These are phyloP conservation scores for Maniola hyperantus DNA, from an alignment of 2,888 invertebrate species.

Conservation along the genomic window DNA sequence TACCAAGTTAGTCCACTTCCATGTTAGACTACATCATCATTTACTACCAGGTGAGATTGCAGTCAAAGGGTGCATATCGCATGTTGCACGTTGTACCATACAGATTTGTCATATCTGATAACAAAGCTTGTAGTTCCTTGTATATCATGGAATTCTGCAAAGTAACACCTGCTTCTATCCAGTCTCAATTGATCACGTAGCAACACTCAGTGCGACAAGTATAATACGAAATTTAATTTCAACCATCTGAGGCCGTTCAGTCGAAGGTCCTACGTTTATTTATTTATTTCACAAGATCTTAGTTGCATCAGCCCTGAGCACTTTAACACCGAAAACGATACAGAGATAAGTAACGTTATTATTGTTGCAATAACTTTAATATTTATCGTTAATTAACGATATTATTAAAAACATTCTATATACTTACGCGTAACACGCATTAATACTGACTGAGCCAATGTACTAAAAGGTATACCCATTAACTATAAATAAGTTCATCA, in stretches of 20 bases:
- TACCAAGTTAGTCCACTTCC: no score
- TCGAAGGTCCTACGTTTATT: conserved; percentile 43
- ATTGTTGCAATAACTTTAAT: conserved; percentile 18
- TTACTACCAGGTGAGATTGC: no score
- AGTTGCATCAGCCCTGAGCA: conserved; percentile 43
- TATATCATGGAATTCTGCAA: no score
- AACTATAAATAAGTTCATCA: conserved; percentile 5
- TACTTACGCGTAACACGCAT: not conserved
- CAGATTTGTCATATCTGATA: no score
- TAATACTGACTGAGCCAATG: not conserved
- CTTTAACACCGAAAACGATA: conserved; percentile 37
- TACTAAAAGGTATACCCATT: not conserved
- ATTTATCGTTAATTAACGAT: conserved; percentile 15
- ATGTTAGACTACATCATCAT: no score
- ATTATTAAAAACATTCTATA: not conserved
- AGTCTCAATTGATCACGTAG: not conserved
- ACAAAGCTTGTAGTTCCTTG: no score
- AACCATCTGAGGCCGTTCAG: conserved; percentile 39
- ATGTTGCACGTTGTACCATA: no score
- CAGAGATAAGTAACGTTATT: conserved; percentile 24
- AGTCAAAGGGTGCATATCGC: no score
- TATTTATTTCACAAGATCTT: conserved; percentile 43
- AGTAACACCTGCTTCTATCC: no score
- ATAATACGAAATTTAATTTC: conserved; percentile 34
- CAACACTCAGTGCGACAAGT: conserved; percentile 5